These are phyloP conservation scores for Ficedula albicollis DNA, from an alignment of 2,797 vertebrate genomes.

Conservation along the genomic window DNA sequence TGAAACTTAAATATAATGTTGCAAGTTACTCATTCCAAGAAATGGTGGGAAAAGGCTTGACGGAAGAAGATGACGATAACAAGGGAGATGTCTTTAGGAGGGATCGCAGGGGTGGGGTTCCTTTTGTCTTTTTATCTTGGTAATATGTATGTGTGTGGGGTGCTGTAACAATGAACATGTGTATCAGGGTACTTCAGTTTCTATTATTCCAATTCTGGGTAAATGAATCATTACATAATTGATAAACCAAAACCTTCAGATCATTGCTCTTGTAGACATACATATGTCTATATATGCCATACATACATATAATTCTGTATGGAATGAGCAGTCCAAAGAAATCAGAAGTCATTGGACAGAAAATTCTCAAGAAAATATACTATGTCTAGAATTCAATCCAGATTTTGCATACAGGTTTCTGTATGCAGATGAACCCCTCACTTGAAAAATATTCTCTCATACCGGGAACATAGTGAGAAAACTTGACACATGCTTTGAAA, in stretches of 20 bases:
- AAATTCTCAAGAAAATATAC: no score
- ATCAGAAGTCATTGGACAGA: no score
- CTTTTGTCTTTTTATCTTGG: background rate
- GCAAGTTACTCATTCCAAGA: background rate
- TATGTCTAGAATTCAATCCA: no score
- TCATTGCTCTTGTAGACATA: rapidly evolving
- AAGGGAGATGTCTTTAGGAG: background rate
- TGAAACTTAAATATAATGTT: background rate
- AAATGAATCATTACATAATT: background rate
- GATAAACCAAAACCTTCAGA: background rate
- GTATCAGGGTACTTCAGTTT: background rate
- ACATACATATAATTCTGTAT: background rate
- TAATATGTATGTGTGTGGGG: background rate
- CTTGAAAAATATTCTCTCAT: no score
- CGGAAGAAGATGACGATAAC: background rate
- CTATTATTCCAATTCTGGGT: background rate
- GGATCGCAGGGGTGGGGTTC: background rate
- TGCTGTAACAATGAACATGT: background rate
- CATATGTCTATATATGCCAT: no score
- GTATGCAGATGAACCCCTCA: no score
- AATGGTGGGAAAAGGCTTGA: background rate
- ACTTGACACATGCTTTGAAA: no score
- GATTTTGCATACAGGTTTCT: no score
- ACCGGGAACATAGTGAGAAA: no score
- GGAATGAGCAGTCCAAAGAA: background rate